phyloP scores from a whole-genome alignment of 2,888 invertebrate species.

The Orthonevra nobilis region DNA sequence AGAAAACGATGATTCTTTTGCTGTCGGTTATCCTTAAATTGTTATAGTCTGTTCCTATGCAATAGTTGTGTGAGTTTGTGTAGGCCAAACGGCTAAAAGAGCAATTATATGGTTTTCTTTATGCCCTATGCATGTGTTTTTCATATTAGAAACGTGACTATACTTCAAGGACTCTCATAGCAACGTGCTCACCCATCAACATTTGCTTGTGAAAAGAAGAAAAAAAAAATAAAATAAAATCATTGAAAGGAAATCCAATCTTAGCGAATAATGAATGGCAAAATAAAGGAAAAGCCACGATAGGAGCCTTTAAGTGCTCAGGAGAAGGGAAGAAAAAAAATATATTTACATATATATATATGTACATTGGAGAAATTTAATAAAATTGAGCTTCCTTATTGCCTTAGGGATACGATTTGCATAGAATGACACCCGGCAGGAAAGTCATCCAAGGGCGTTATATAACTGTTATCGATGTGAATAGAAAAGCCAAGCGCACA shows the following conservation, averaged over 20 bases:
- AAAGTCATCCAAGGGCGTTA: slow-evolving; percentile 21
- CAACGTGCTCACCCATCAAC: slow-evolving; percentile 29
- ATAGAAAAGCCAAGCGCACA: slow-evolving; percentile 31
- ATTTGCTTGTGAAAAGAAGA: slow-evolving; percentile 36
- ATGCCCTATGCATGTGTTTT: slow-evolving; percentile 18
- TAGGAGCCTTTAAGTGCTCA: slow-evolving; percentile 33
- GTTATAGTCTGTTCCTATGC: slow-evolving; percentile 23
- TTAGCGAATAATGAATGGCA: slow-evolving; percentile 43
- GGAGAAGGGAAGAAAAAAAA: neutral
- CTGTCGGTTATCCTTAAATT: slow-evolving; percentile 10
- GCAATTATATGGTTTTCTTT: slow-evolving; percentile 33
- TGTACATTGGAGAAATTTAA: slow-evolving; percentile 26
- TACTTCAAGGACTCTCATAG: slow-evolving; percentile 42
- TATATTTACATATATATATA: neutral
- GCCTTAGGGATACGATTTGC: slow-evolving; percentile 49
- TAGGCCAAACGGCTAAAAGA: slow-evolving; percentile 21
- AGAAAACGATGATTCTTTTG: slow-evolving; percentile 1
- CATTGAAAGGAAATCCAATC: slow-evolving; percentile 40
- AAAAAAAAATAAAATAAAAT: too few relatives aligned
- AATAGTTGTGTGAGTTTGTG: too few relatives aligned
- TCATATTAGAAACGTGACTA: slow-evolving; percentile 60
- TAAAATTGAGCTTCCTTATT: slow-evolving; percentile 58
- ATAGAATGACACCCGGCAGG: slow-evolving; percentile 35
- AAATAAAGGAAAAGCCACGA: slow-evolving; percentile 42
- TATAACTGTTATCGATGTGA: slow-evolving; percentile 28